Percentiles rank a stretch among this genome's conserved stretches.
These are phyloP conservation scores for Anomalospiza imberbis DNA, from an alignment of 2,797 vertebrate species.

Conservation along the genomic window DNA sequence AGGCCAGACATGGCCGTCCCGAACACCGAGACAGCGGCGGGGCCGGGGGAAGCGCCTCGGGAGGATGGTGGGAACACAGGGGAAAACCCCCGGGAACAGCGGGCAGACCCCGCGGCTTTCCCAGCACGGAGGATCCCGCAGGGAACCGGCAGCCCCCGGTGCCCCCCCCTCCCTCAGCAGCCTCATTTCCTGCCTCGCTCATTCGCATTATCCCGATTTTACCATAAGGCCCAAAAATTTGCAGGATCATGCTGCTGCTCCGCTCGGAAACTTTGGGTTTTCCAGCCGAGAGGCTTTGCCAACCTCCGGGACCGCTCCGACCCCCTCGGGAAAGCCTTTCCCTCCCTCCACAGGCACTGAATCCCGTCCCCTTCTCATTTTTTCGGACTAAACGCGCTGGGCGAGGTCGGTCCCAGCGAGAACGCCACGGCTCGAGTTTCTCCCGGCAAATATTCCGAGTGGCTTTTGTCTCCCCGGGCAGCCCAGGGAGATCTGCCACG, in stretches of 20 bases:
- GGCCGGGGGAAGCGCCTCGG: background rate
- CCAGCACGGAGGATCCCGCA: background rate
- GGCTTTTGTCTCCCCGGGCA: background rate
- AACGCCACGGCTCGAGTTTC: background rate
- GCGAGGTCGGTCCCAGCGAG: background rate
- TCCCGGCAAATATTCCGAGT: accelerated
- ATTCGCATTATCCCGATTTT: background rate
- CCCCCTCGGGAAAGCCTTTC: background rate
- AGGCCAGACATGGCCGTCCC: background rate
- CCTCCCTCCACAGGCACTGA: background rate
- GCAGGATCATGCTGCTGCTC: constrained; percentile 11
- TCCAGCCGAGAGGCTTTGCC: background rate
- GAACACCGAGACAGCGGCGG: background rate
- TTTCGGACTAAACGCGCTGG: background rate
- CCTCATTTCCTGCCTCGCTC: constrained; percentile 16
- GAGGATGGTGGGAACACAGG: accelerated
- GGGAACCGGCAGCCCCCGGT: background rate
- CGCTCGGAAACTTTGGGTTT: background rate
- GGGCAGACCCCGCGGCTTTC: background rate
- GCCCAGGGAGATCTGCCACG: background rate
- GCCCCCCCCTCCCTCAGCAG: background rate
- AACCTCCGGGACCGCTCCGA: accelerated
- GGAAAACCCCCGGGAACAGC: background rate
- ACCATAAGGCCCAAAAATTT: background rate
- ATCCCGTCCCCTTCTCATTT: background rate